These are phyloP conservation scores for Mormyrus lacerda DNA, from an alignment of 2,113 vertebrate species.

Conservation along the genomic window DNA sequence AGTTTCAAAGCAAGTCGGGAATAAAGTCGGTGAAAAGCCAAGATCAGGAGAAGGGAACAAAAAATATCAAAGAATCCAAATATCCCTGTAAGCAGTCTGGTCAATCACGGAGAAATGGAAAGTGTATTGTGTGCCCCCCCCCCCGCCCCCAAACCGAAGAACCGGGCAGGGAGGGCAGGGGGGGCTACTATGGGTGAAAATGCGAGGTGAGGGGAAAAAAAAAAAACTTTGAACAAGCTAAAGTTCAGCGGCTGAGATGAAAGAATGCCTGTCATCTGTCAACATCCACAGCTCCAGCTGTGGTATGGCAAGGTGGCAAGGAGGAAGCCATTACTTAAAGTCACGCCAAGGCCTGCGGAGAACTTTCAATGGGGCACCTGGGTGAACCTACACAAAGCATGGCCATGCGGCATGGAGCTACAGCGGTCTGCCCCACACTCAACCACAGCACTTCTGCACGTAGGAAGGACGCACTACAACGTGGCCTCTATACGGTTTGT, in stretches of 20 bases:
- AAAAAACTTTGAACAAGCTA: background rate
- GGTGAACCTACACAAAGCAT: background rate
- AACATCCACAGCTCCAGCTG: background rate
- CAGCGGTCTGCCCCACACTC: background rate
- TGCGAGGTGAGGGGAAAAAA: background rate
- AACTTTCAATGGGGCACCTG: background rate
- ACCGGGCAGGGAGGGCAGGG: background rate
- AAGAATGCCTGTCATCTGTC: background rate
- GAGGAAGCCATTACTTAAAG: background rate
- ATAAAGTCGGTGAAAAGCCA: background rate
- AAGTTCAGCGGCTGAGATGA: background rate
- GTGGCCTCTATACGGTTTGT: background rate
- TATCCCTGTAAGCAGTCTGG: constrained; percentile 9
- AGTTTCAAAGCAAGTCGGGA: constrained; percentile 4
- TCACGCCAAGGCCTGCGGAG: background rate
- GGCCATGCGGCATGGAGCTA: background rate
- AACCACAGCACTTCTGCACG: background rate
- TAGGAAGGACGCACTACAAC: background rate
- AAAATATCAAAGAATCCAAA: constrained; percentile 12
- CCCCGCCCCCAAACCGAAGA: background rate
- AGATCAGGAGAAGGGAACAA: background rate
- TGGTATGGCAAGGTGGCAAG: background rate
- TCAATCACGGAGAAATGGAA: constrained; percentile 4
- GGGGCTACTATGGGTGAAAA: background rate
- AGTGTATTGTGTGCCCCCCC: constrained; percentile 2